These are phyloP conservation scores for Thaleichthys pacificus DNA, from an alignment of 2,797 vertebrate species.

Conservation along the genomic window DNA sequence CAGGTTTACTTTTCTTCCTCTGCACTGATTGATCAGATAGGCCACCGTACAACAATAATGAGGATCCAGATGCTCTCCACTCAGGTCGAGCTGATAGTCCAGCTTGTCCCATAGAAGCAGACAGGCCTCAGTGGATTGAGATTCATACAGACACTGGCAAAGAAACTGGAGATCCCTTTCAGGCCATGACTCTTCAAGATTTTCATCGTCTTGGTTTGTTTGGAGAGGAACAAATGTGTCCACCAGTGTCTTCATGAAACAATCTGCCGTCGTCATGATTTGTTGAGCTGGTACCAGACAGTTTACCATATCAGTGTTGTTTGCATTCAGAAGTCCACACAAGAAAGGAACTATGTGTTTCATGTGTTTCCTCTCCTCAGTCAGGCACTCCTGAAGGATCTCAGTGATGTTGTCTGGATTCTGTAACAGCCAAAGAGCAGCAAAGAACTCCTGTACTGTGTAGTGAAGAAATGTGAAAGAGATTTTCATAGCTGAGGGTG, in stretches of 20 bases:
- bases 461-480: constrained; percentile 54
- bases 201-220: background rate
- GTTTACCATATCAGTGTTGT: constrained; percentile 18
- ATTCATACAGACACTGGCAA: constrained; percentile 47
- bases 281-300: constrained; percentile 28
- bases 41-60: constrained; percentile 39
- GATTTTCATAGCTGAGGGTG: background rate
- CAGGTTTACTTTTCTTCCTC: constrained; percentile 23
- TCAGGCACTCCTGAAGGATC: constrained; percentile 44
- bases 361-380: constrained; percentile 47
- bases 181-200: background rate
- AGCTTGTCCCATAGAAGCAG: constrained; percentile 28
- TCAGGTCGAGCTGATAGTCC: constrained; percentile 16
- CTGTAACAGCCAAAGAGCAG: constrained; percentile 57
- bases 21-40: constrained; percentile 37
- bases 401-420: constrained; percentile 36
- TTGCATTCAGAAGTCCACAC: constrained; percentile 44
- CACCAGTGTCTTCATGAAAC: constrained; percentile 23
- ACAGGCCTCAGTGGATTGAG: constrained; percentile 38
- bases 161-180: constrained; percentile 24
- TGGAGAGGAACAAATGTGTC: constrained; percentile 4
- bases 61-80: constrained; percentile 35
- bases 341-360: constrained; percentile 57
- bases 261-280: background rate
- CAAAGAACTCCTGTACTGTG: constrained; percentile 65